phyloP scores from a whole-genome alignment of 1,140 invertebrate species.

The Drosophila ercepeae region DNA sequence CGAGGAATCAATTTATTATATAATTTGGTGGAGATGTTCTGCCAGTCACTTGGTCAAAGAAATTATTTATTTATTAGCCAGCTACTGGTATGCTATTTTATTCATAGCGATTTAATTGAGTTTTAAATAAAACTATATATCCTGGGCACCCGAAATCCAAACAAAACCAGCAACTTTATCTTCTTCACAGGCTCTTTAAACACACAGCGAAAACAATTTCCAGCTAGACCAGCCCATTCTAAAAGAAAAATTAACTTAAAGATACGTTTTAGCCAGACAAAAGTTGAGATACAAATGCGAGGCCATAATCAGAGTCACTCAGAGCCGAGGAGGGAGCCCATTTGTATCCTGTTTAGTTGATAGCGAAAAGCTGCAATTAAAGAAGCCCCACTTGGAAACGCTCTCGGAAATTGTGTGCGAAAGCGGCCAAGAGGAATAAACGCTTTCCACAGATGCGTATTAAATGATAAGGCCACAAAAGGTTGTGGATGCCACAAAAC shows the following conservation, averaged over 20 bases:
- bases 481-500: conserved; percentile 41
- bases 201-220: conserved; percentile 59
- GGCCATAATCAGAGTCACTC: conserved; percentile 68
- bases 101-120: conserved; percentile 68
- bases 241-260: conserved; percentile 65
- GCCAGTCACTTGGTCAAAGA: conserved; percentile 13
- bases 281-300: conserved; percentile 37
- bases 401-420: conserved; percentile 57
- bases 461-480: conserved; percentile 69
- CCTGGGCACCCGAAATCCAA: conserved; percentile 10
- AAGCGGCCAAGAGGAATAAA: conserved; percentile 37
- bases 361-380: conserved; percentile 68
- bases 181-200: conserved; percentile 20
- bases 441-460: conserved; percentile 67
- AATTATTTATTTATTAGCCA: conserved; percentile 62
- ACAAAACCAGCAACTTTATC: conserved; percentile 25
- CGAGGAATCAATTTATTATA: conserved; percentile 11
- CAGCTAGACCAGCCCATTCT: conserved; percentile 39
- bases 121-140: conserved; percentile 25
- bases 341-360: conserved; percentile 68
- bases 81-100: conserved; percentile 30
- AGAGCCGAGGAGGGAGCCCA: conserved; percentile 38
- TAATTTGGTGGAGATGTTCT: conserved; percentile 44
- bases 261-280: conserved; percentile 61
- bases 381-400: conserved; percentile 13